Base-by-base conservation (phyloP, 2,113 vertebrate species). In the Hystrix cristata region DNA sequence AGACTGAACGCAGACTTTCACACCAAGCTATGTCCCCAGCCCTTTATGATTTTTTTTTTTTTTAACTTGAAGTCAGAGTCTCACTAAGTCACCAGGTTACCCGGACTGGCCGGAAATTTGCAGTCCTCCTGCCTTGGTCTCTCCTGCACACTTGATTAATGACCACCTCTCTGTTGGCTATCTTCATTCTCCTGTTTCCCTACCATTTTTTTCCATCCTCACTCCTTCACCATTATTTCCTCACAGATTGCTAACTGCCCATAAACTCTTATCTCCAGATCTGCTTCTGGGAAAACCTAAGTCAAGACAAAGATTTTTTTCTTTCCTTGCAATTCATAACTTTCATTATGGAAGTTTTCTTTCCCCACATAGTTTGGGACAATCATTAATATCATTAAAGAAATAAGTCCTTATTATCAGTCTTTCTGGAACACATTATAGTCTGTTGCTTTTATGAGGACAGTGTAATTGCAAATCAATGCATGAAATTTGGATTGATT, bases 381-480 rank as follows among this genome's bases (percentile, higher is more conserved):
- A 81, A 93, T 97, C 53, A 76, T 62, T 91, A 91, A 60, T 43
- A 51, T 84, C 23, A 94, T 84, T 95, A 94, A 90, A 46, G 90
- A 96, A 92, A 62, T 95, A 65, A 69, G 67, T 96, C 34, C 31
- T 25, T 90, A 62, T 84, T 87, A 87, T 21, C 69, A 90, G 57
- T 83, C 64, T 84, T 80, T 82, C 43, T 87, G 43, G 55, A 67
- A 43, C n/a, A 92, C 25, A 79, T 48, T 90, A 21, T 72, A 38
- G 87, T 64, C 51, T 71, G 7, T 94, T 87, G 29, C 67, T 19
- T 92, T 23, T 90, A 29, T 94, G 55, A 96, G 72, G 92, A 48
- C 81, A 76, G 15, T 80, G 31, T 92, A 62, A 87, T 31, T 97
- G 71, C 46, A 74, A 90, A 88, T 87, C 19, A 51, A 21, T 94